phyloP scores from a whole-genome alignment of 2,113 vertebrate species.

The Euleptes europaea region DNA sequence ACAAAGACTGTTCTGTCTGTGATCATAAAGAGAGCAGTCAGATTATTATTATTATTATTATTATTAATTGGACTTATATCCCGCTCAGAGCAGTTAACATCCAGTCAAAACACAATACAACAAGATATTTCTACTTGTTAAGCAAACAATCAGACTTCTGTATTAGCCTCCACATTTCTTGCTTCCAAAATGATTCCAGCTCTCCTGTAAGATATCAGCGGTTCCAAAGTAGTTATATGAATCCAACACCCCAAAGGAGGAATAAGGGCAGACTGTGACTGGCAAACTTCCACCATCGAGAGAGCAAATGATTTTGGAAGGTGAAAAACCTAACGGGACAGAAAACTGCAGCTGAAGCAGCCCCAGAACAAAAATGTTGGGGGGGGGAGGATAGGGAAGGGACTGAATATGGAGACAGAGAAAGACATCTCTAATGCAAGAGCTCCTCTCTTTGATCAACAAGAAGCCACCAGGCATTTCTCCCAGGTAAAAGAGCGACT shows the following conservation, averaged over 20 bases:
- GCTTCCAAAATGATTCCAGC: not conserved
- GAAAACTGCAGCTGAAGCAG: not conserved
- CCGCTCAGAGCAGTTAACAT: no score
- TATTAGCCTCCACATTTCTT: not conserved
- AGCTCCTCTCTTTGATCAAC: no score
- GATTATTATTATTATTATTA: no score
- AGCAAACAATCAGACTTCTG: not conserved
- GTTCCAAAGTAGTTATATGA: not conserved
- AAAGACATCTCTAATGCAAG: no score
- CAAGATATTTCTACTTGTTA: not conserved
- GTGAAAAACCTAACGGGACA: no score
- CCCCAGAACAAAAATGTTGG: not conserved
- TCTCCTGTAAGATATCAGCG: not conserved
- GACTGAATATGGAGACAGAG: no score
- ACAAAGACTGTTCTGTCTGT: not conserved
- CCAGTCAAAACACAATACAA: no score
- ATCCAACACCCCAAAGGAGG: not conserved
- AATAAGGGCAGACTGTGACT: not conserved
- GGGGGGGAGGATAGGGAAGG: no score
- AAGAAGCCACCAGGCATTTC: no score
- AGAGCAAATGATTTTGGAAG: not conserved
- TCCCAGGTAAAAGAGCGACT: no score
- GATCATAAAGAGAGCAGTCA: not conserved
- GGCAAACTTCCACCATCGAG: not conserved
- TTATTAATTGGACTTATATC: no score